phyloP scores from a whole-genome alignment of 2,113 vertebrate genomes.

The Ameiurus melas region DNA sequence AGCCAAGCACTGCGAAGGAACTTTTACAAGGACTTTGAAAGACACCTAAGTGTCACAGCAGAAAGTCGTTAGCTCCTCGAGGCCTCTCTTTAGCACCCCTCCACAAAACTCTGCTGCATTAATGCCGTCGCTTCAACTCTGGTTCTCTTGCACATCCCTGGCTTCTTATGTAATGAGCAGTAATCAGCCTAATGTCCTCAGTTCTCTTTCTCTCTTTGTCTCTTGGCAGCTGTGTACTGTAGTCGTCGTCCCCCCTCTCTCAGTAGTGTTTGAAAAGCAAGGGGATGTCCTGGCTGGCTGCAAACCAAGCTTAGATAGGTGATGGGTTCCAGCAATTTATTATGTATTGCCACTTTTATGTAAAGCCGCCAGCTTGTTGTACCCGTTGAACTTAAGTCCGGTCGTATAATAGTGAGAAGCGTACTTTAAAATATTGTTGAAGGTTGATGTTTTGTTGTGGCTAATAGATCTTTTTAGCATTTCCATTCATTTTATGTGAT shows the following conservation, averaged over 20 bases:
- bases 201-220: neutral
- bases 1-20: conserved; percentile 10
- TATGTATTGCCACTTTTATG: conserved; percentile 1
- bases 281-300: conserved; percentile 36
- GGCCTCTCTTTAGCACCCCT: conserved; percentile 32
- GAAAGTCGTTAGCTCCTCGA: conserved; percentile 44
- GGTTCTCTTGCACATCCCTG: conserved; percentile 33
- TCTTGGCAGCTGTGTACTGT: neutral
- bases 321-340: conserved; percentile 30
- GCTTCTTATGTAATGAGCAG: conserved; percentile 40
- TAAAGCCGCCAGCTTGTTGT: neutral
- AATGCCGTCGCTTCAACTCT: conserved; percentile 18
- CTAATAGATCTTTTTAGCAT: neutral
- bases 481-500: neutral
- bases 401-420: neutral
- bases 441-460: neutral
- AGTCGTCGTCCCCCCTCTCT: neutral
- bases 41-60: conserved; percentile 36
- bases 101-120: conserved; percentile 38
- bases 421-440: neutral
- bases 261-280: conserved; percentile 4
- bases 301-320: conserved; percentile 16
- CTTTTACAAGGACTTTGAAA: conserved; percentile 48
- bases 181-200: conserved; percentile 46
- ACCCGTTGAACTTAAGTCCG: neutral